Conservation (phyloP, 1,140 invertebrate species). For the Argopecten irradians region DNA sequence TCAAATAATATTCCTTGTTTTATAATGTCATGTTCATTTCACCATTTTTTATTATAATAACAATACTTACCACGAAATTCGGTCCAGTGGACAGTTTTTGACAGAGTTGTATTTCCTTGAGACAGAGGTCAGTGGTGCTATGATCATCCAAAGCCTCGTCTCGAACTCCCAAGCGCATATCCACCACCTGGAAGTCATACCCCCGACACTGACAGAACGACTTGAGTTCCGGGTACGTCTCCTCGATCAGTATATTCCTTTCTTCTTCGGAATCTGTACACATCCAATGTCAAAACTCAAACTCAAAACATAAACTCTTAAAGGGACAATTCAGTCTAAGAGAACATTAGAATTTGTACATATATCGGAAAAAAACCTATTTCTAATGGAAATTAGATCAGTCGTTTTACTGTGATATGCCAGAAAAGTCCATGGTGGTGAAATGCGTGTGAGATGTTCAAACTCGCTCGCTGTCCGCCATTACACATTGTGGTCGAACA, state of each 20-base stretch:
- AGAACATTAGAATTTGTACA: not conserved
- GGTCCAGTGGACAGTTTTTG: constrained; percentile 65
- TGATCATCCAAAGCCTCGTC: constrained; percentile 60
- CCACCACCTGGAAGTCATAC: constrained; percentile 63
- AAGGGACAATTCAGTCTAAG: not conserved
- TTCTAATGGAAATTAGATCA: too few species aligned
- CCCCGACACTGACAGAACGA: constrained; percentile 38
- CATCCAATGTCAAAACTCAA: not conserved
- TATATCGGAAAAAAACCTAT: not conserved
- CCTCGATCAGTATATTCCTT: constrained; percentile 51
- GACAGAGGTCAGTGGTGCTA: constrained; percentile 54
- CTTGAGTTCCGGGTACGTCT: constrained; percentile 56
- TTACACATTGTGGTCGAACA: too few species aligned
- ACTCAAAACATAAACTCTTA: not conserved
- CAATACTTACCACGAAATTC: constrained; percentile 64
- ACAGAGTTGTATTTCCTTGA: constrained; percentile 64
- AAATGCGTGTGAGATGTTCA: too few species aligned
- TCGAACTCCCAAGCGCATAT: constrained; percentile 66
- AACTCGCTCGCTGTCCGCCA: too few species aligned
- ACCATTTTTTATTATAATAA: too few species aligned
- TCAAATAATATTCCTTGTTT: too few species aligned
- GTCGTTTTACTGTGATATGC: too few species aligned
- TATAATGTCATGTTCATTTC: too few species aligned
- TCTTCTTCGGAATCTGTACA: constrained; percentile 63
- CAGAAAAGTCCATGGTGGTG: too few species aligned